Base-by-base conservation (phyloP, 2,113 vertebrate species). In the Alethe diademata region DNA sequence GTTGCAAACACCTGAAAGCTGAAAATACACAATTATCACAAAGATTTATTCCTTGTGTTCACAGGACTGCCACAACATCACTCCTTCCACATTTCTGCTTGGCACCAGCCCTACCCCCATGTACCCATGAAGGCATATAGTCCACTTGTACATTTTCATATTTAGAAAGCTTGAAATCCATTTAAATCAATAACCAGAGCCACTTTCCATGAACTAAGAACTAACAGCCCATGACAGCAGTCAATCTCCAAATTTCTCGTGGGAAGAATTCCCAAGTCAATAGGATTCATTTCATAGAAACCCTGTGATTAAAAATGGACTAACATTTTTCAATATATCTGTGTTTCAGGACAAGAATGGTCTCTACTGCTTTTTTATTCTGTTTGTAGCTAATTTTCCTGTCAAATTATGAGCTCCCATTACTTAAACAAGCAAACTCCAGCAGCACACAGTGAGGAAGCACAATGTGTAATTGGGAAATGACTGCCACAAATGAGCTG, bases 311-410 rank as follows among this genome's bases (percentile, higher is more conserved):
- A 80, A 64, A 64, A 50, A 50, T 0, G 28, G 20, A 26, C 35
- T 23, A 26, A 31, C 11, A 3, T 24, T 75, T 79, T 76, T 51
- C 48, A 60, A 1, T 8, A 2, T 3, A 18, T 61, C 28, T 40
- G 12, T 43, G 26, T 3, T 73, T 48, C 42, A 15, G 24, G 17
- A 40, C 3, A 3, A 69, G 42, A 60, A 35, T 5, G 8, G 18
- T 42, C 14, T 42, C 35, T 10, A 24, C 25, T 14, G 28, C 0
- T 4, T 40, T 13, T 7, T n/a, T 25, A 8, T 8, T 22, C 29
- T 45, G 9, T 25, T 31, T 50, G 8, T 11, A n/a, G 17, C 25
- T 86, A 3, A 33, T 61, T 86, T 73, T 40, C 24, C 3, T 18
- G 20, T 13, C 4, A 0, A 38, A 65, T 53, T 83, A 83, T 60